A percentile compares a stretch with the other conserved stretches of the same genome.
phyloP scores from a whole-genome alignment of 2,888 invertebrate genomes.

The Spodoptera littoralis region DNA sequence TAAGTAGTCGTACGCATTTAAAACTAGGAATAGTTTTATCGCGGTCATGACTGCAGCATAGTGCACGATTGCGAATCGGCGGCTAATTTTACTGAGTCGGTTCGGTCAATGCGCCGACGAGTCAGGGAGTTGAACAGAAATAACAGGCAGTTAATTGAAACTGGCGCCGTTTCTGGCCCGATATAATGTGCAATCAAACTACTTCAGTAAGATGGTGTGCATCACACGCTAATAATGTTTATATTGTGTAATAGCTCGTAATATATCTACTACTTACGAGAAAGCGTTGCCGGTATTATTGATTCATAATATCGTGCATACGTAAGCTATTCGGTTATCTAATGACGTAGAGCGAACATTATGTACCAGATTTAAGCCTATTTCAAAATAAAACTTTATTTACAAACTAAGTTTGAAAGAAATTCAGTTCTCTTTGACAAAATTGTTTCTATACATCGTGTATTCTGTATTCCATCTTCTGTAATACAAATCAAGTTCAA shows the following conservation, averaged over 20 bases:
- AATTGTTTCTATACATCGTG: conserved; percentile 2
- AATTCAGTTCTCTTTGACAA: too few species aligned
- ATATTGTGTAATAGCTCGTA: conserved; percentile 43
- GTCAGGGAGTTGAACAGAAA: conserved; percentile 71
- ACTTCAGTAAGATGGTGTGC: conserved; percentile 66
- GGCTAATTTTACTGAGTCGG: conserved; percentile 78
- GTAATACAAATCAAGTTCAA: conserved; percentile 21
- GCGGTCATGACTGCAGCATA: conserved; percentile 74
- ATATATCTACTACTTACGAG: conserved; percentile 10
- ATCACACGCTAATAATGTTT: conserved; percentile 43
- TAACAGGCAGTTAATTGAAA: conserved; percentile 80
- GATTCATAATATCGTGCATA: conserved; percentile 17
- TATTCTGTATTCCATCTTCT: conserved; percentile 10
- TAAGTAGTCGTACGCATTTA: conserved; percentile 35
- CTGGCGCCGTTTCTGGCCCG: conserved; percentile 72
- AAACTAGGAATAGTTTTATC: conserved; percentile 73
- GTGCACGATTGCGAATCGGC: conserved; percentile 72
- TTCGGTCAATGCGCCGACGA: conserved; percentile 81
- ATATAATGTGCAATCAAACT: conserved; percentile 74
- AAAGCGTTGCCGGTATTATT: conserved; percentile 11
- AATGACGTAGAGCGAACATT: conserved; percentile 27
- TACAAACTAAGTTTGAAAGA: conserved; percentile 10
- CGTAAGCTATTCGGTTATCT: conserved; percentile 30
- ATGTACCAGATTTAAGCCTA: conserved; percentile 16
- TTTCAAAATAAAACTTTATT: conserved; percentile 24